Base-by-base conservation (phyloP, 2,797 vertebrate genomes). In the Chelmon rostratus region DNA sequence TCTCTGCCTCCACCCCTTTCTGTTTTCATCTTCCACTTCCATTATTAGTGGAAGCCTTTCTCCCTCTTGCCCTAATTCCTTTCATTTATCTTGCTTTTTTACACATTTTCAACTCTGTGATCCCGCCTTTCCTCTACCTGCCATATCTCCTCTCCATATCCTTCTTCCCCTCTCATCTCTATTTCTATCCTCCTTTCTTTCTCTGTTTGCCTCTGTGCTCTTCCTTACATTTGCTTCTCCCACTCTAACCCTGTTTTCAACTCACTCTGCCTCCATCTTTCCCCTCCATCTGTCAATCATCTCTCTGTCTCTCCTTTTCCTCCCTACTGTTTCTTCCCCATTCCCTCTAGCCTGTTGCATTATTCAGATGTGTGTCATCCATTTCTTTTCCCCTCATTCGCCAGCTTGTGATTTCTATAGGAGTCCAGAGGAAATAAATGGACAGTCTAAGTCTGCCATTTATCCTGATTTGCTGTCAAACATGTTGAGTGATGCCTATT, bases 401-500 rank as follows among this genome's bases (percentile, higher is more conserved):
- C 56, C 47, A 79, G 76, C 66, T 70, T 73, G 44, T 77, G 59
- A 68, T 88, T 86, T 86, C 83, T 79, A 73, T 85, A 78, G 73
- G 72, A 76, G 74, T 65, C 74, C 49, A 69, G n/a, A 19, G 77
- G 68, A 81, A 76, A 80, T 70, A 69, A 83, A 82, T 35, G 52
- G 76, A 81, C 76, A 62, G 79, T 73, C 75, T 31, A 19, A 54
- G 74, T 78, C 62, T 76, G 74, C 78, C 79, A 88, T 92, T 92
- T 90, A 88, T 89, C 76, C 79, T 62, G 74, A 85, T 86, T 84
- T 88, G 73, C 87, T 91, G 88, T 92, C 90, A 88, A 83, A 74
- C 68, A 89, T 75, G 62, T n/a, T 74, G 87, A 92, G 49, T 90
- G 90, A 90, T 82, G 82, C 64, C 75, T 80, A 77, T 82, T 88